These are phyloP conservation scores for Pluvianellus socialis DNA, from an alignment of 2,113 vertebrate species.

Conservation along the genomic window DNA sequence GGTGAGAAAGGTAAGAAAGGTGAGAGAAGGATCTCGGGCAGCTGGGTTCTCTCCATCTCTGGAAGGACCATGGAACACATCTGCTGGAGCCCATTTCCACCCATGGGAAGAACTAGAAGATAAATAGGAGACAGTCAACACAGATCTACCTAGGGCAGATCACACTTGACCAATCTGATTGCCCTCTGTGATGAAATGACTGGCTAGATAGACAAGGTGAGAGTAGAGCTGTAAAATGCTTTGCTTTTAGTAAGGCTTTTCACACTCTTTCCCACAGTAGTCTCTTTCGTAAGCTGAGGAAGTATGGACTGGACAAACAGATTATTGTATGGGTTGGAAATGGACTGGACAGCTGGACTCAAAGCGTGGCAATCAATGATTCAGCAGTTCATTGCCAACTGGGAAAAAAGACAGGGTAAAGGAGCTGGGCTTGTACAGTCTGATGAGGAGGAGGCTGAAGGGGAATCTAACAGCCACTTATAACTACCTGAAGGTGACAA, in stretches of 20 bases:
- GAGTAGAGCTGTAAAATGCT: background rate
- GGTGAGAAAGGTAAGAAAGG: background rate
- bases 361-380: background rate
- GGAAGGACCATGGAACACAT: background rate
- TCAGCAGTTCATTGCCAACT: background rate
- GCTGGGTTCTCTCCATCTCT: background rate
- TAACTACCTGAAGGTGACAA: background rate
- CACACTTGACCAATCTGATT: background rate
- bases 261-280: background rate
- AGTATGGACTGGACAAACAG: background rate
- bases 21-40: background rate
- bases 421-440: background rate
- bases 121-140: background rate
- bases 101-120: background rate
- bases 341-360: constrained; percentile 8
- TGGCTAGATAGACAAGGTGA: background rate
- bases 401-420: background rate
- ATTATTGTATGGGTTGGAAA: background rate
- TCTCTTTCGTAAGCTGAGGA: background rate
- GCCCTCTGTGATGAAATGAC: background rate
- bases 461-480: background rate
- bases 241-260: background rate
- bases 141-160: background rate
- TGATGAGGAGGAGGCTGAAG: background rate
- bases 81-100: background rate